These are phyloP conservation scores for Tenthredo amoena DNA, from an alignment of 2,888 invertebrate genomes.

Conservation along the genomic window DNA sequence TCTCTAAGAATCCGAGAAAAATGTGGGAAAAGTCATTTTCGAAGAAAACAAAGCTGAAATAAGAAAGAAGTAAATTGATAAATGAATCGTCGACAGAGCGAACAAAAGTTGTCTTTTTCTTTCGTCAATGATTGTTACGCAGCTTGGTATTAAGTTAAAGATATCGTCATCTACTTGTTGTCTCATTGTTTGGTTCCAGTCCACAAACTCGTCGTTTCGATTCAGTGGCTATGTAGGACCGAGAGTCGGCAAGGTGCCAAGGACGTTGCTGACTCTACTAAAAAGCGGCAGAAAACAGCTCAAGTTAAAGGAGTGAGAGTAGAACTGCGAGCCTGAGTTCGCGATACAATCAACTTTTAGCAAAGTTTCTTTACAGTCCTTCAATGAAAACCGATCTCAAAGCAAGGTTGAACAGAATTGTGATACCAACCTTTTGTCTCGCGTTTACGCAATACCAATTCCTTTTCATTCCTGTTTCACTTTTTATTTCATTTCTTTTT, in stretches of 20 bases:
- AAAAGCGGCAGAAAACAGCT: slow-evolving; percentile 23
- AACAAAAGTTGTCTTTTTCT: not conserved
- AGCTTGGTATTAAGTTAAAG: slow-evolving; percentile 7
- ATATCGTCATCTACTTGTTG: slow-evolving; percentile 50
- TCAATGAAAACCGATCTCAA: slow-evolving; percentile 46
- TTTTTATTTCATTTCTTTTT: not conserved
- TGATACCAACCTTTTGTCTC: slow-evolving; percentile 33
- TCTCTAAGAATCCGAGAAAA: too few relatives aligned
- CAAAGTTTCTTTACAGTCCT: slow-evolving; percentile 46
- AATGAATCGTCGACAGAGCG: not conserved
- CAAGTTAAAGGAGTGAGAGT: slow-evolving; percentile 25
- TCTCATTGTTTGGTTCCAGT: slow-evolving; percentile 49
- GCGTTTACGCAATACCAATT: slow-evolving; percentile 3
- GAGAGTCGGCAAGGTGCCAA: slow-evolving; percentile 58
- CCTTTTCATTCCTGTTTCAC: not conserved
- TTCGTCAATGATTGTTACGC: slow-evolving; percentile 22
- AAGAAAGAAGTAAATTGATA: not conserved
- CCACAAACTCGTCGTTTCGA: slow-evolving; percentile 58
- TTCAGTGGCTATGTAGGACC: slow-evolving; percentile 59
- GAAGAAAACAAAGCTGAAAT: not conserved
- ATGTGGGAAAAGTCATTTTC: too few relatives aligned
- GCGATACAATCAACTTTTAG: slow-evolving; percentile 22
- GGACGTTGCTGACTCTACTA: slow-evolving; percentile 55
- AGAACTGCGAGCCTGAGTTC: not conserved
- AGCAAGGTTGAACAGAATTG: slow-evolving; percentile 42